Evolutionary conservation across 2,113 vertebrate species (phyloP).

Genomic region (Mus pahari): DNA sequence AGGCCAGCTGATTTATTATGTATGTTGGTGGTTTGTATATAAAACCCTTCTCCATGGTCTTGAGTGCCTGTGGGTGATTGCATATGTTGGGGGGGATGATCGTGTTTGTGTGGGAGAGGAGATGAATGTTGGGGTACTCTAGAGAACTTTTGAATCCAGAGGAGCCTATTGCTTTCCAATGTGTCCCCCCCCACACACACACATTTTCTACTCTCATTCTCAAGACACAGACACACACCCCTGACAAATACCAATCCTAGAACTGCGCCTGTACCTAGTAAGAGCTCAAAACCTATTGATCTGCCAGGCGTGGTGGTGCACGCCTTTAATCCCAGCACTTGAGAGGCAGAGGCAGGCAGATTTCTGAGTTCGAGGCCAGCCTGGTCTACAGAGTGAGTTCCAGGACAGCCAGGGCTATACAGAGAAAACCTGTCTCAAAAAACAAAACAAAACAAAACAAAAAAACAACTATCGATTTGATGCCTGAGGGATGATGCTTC

Average conservation of each 20-base stretch:
- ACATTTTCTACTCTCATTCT: not conserved
- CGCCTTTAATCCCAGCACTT: no score
- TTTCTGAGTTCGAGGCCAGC: no score
- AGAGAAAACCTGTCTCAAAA: no score
- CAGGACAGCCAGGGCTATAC: no score
- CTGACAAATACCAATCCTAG: not conserved
- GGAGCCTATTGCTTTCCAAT: not conserved
- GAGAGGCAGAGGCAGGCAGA: no score
- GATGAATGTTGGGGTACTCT: not conserved
- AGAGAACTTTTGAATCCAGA: not conserved
- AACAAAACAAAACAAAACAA: no score
- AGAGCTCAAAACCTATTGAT: not conserved
- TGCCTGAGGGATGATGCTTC: not conserved
- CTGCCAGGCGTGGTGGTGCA: no score
- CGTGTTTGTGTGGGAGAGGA: accelerated
- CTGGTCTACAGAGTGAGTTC: no score
- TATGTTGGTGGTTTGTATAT: not conserved
- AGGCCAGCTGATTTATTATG: not conserved
- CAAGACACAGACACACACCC: not conserved
- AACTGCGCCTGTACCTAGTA: not conserved
- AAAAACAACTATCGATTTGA: accelerated
- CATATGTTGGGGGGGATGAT: no score
- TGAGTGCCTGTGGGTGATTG: not conserved
- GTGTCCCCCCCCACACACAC: no score
- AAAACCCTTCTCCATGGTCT: not conserved